Evolutionary conservation across 2,113 vertebrate genomes (phyloP), one percentile per base, ranked within the genome.

Genomic region (Engystomops pustulosus): DNA sequence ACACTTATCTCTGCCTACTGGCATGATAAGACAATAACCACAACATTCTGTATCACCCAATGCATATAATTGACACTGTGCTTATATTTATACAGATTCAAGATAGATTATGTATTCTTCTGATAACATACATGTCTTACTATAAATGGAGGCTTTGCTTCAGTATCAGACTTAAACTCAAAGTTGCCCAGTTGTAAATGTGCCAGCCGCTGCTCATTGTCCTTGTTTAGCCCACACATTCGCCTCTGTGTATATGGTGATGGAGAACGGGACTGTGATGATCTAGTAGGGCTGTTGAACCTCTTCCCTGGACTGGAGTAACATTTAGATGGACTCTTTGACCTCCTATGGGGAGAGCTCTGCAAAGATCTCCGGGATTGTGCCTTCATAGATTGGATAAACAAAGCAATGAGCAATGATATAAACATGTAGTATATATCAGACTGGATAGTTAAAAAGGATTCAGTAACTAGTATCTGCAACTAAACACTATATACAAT

Each of bases 101-200:
- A n/a, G n/a, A n/a, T n/a, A 62, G 6, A 15, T 23, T 44, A 15
- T 45, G 10, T 47, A 30, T 30, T 15, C 15, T 60, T 6, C 36
- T 27, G 18, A 85, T 67, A 27, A 85, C 91, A 90, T 86, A 91
- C 87, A 17, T 88, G 88, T 89, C 86, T 88, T 69, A 91, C 86
- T 60, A 89, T 87, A 85, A 90, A 90, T 2, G 89, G 86, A 67
- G 90, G 90, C 36, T 80, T 88, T 55, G 49, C 77, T 44, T 87
- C 85, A n/a, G 27, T 11, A 20, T 76, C 58, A 27, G 80, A 65
- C 77, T 55, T 88, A 75, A 81, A 77, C 38, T 84, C 60, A 80
- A 69, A 53, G 84, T 85, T 82, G 20, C 76, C 88, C 77, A 88
- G 32, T 53, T 60, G 90, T 81, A 85, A 4, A 0, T 47, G 84